Evolutionary conservation across 1,140 invertebrate species (phyloP), one percentile per base, ranked within the genome.

Genomic region (Metaphire vulgaris): DNA sequence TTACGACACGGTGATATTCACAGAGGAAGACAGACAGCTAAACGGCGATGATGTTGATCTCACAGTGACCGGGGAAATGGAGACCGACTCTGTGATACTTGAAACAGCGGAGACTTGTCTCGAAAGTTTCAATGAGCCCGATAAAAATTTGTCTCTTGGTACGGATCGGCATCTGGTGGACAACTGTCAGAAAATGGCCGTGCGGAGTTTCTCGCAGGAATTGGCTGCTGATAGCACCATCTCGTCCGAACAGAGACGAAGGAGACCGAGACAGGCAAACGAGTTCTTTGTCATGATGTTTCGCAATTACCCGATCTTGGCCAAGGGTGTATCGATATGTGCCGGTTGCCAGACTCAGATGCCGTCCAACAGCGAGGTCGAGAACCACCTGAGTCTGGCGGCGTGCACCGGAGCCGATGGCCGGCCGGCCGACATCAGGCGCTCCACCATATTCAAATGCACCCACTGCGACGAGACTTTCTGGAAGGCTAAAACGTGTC

Each of bases 261-360:
- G 69, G 30, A 56, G 21, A 56, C 41, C 41, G 41, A 28, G 69
- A 2, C 30, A 71, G 30, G 26, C 69, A 1, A 71, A 71, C 28
- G 69, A 71, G 69, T 71, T 71, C 69, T 71, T 71, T 31, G 33
- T 33, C 6, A 71, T 71, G 69, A 71, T 71, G 69, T 71, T 71
- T 21, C 30, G 69, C 12, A 71, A 71, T 15, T 71, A 71, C 32
- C 69, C 69, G 1, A 71, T 71, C 30, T 31, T 71, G 28, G 69
- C 69, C 26, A 71, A 71, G 69, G 69, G 69, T n/a, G 69, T 71
- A 12, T 71, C 30, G n/a, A 14, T 71, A n/a, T 71, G 69, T n/a
- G 30, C 30, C 15, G 69, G 30, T 2, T 71, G 69, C n/a, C 69
- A 71, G 69, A 32, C 21, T 28, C 69, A 31, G 29, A 71, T 71